Evolutionary conservation across 2,113 vertebrate species (phyloP).

Genomic region (Monopterus albus): DNA sequence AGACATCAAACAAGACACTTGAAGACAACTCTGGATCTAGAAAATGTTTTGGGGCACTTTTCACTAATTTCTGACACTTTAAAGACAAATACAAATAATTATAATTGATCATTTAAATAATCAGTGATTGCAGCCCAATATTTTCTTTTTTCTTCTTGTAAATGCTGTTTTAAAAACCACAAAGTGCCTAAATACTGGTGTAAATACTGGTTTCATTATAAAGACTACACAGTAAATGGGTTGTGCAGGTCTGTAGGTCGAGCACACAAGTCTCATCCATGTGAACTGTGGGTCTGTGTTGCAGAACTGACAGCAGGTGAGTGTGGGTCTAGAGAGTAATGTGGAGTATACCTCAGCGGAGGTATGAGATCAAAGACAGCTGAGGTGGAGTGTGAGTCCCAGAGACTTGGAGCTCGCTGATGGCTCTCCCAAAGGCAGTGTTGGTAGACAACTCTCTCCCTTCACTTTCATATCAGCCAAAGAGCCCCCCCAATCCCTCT

Average conservation of each 20-base stretch:
- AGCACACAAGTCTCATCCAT: conserved; percentile 37
- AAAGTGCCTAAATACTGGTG: too few relatives aligned
- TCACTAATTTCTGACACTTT: background rate
- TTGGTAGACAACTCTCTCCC: conserved; percentile 75
- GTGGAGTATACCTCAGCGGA: conserved; percentile 44
- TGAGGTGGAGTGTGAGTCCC: conserved; percentile 74
- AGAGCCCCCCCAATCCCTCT: conserved; percentile 64
- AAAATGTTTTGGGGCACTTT: too few relatives aligned
- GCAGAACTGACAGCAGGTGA: conserved; percentile 51
- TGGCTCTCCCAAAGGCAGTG: conserved; percentile 66
- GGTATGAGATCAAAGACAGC: conserved; percentile 73
- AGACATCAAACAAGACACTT: too few relatives aligned
- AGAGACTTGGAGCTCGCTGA: conserved; percentile 72
- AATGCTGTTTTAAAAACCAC: background rate
- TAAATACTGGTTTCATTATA: background rate
- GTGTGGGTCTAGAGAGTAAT: conserved; percentile 52
- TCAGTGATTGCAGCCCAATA: too few relatives aligned
- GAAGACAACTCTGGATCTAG: too few relatives aligned
- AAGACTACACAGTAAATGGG: background rate
- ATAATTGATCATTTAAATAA: too few relatives aligned
- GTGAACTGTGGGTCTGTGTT: conserved; percentile 45
- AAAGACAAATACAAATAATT: too few relatives aligned
- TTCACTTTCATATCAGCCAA: conserved; percentile 77
- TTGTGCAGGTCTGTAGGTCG: conserved; percentile 22
- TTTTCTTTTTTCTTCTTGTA: background rate